Percentiles rank a stretch among this genome's conserved stretches.
Evolutionary conservation across 2,113 vertebrate genomes (phyloP).

Genomic region (Forbesichthys agassizii): DNA sequence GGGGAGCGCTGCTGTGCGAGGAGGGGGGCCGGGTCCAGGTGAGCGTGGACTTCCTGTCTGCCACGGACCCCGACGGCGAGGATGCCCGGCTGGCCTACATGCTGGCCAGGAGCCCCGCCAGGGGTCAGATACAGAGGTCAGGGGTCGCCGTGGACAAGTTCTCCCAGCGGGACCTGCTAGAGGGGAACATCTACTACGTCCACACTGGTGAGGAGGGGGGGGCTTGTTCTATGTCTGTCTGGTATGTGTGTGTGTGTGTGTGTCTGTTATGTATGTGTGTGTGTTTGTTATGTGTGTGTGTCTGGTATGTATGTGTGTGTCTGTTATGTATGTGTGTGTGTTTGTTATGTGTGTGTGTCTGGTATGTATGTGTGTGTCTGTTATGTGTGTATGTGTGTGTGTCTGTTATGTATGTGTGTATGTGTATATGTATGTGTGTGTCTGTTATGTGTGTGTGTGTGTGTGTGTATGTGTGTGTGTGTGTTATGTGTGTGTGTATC

Average conservation of each 20-base stretch:
- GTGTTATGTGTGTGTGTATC: no score
- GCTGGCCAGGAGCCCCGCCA: conserved; percentile 58
- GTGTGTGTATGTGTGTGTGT: background rate
- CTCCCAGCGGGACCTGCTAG: conserved; percentile 74
- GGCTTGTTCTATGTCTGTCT: no score
- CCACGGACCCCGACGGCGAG: conserved; percentile 72
- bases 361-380: background rate
- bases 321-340: background rate
- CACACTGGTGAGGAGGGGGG: conserved; percentile 63
- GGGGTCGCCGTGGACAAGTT: conserved; percentile 67
- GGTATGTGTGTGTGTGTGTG: background rate
- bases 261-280: background rate
- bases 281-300: background rate
- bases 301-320: background rate
- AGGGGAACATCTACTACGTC: conserved; percentile 69
- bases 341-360: background rate
- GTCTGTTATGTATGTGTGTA: background rate
- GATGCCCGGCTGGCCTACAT: conserved; percentile 64
- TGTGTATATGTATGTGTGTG: background rate
- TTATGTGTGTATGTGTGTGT: background rate
- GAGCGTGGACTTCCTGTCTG: conserved; percentile 66
- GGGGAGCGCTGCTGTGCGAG: conserved; percentile 55
- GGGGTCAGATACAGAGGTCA: conserved; percentile 61
- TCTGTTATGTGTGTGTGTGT: background rate
- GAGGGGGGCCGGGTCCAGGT: conserved; percentile 65